A percentile compares a stretch with the other conserved stretches of the same genome.
Evolutionary conservation across 2,888 invertebrate genomes (phyloP).

Genomic region (Parascotia fuliginaria): DNA sequence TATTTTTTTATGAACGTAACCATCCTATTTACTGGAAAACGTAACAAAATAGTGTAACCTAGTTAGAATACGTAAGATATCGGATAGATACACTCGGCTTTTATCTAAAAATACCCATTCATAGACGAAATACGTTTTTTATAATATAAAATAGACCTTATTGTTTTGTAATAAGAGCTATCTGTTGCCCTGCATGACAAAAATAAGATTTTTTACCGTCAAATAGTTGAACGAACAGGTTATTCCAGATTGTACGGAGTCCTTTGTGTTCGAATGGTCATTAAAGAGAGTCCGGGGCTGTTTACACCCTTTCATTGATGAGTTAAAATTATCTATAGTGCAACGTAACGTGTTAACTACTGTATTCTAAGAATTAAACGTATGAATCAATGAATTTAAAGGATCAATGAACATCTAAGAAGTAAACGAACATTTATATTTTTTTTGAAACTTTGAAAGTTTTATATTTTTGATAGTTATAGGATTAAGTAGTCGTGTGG

Average conservation of each 20-base stretch:
- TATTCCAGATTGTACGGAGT: slow-evolving; percentile 2
- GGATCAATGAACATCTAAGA: not conserved
- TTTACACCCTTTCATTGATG: slow-evolving; percentile 5
- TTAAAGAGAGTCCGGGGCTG: slow-evolving; percentile 4
- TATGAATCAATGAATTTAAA: not conserved
- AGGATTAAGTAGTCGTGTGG: too few relatives aligned
- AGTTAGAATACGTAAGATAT: slow-evolving; percentile 14
- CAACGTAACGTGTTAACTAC: not conserved
- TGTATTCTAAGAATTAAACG: not conserved
- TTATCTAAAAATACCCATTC: slow-evolving; percentile 44
- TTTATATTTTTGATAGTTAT: too few relatives aligned
- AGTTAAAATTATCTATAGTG: slow-evolving; percentile 2
- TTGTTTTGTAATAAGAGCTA: slow-evolving; percentile 5
- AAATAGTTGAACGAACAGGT: slow-evolving; percentile 29
- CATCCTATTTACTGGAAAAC: slow-evolving; percentile 30
- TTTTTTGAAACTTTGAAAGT: too few relatives aligned
- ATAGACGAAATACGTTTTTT: slow-evolving; percentile 12
- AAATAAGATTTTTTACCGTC: slow-evolving; percentile 14
- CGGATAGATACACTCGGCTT: slow-evolving; percentile 5
- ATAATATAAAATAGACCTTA: slow-evolving; percentile 20
- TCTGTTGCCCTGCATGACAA: not conserved
- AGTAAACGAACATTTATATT: too few relatives aligned
- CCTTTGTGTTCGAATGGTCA: slow-evolving; percentile 7
- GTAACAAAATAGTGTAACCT: slow-evolving; percentile 32
- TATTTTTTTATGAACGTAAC: not conserved